Evolutionary conservation across 2,113 vertebrate species (phyloP).

Genomic region (Anolis sagrei): DNA sequence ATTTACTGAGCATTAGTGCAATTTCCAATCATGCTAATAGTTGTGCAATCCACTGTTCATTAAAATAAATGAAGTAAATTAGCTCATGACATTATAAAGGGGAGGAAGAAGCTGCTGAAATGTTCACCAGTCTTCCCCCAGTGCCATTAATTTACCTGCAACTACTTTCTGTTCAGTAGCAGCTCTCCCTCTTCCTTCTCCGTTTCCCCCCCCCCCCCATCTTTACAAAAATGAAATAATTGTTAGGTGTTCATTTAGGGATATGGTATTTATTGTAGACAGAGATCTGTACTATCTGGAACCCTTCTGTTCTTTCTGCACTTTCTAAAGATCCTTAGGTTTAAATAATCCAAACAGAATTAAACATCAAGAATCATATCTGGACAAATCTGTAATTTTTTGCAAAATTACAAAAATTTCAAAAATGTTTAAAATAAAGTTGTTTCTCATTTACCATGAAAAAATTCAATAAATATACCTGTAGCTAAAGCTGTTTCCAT

Average conservation of each 20-base stretch:
- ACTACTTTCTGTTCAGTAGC: constrained; percentile 52
- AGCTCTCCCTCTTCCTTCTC: constrained; percentile 1
- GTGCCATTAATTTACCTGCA: constrained; percentile 62
- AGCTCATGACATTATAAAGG: constrained; percentile 71
- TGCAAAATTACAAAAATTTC: no score
- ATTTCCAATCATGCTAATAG: constrained; percentile 77
- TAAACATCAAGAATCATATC: no score
- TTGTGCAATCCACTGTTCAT: constrained; percentile 72
- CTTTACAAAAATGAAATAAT: background rate
- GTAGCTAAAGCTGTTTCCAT: no score
- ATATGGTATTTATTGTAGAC: background rate
- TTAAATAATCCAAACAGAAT: no score
- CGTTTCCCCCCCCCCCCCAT: background rate
- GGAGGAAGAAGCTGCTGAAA: constrained; percentile 63
- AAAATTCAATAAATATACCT: no score
- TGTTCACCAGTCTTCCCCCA: constrained; percentile 58
- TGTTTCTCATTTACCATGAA: no score
- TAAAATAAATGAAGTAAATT: constrained; percentile 81
- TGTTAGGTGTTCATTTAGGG: background rate
- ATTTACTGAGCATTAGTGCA: constrained; percentile 76
- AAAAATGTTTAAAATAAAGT: no score
- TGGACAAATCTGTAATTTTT: no score
- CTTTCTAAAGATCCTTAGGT: no score
- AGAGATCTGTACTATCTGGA: background rate
- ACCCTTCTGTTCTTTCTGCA: no score